Evolutionary conservation across 1,140 invertebrate genomes (phyloP).

Genomic region (Ridgeia piscesae): DNA sequence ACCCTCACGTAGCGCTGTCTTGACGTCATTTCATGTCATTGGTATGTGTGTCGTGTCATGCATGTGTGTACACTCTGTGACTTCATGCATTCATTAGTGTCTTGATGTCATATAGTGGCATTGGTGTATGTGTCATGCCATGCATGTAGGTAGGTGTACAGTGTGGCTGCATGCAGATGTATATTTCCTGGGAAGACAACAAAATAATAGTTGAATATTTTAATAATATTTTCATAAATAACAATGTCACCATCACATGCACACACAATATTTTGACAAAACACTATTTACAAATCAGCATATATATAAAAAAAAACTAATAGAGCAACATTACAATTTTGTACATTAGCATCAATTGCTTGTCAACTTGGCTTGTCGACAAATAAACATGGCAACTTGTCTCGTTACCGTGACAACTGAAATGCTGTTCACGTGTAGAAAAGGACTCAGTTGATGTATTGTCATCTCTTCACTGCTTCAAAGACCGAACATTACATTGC

Average conservation of each 20-base stretch:
- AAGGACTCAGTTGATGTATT: neutral
- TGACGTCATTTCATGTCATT: too few relatives aligned
- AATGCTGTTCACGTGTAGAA: neutral
- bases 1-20: neutral
- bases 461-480: neutral
- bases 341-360: neutral
- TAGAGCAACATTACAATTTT: neutral
- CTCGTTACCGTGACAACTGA: neutral
- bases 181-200: neutral
- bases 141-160: neutral
- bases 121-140: neutral
- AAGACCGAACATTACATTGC: too few relatives aligned
- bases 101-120: too few relatives aligned
- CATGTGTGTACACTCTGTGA: too few relatives aligned
- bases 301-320: neutral
- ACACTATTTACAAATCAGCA: neutral
- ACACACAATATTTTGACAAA: neutral
- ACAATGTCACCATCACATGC: neutral
- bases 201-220: neutral
- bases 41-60: too few relatives aligned
- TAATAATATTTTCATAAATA: neutral
- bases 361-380: neutral
- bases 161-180: neutral
- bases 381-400: neutral
- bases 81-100: neutral